Base-by-base conservation (phyloP, 2,113 vertebrate genomes). In the Alethe castanea region DNA sequence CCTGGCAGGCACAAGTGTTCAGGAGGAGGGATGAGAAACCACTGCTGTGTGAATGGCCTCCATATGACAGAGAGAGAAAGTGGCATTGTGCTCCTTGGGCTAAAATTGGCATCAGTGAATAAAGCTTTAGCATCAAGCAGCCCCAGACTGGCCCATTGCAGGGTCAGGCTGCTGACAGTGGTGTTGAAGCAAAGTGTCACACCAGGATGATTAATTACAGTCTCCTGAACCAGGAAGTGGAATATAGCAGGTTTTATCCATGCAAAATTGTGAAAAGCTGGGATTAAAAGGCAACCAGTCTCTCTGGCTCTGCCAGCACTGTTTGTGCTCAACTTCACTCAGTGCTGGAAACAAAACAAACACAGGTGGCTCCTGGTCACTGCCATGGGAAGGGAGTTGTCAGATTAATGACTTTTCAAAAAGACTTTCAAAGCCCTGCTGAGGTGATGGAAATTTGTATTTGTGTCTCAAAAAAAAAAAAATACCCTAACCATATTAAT, bases 291-390 rank as follows among this genome's bases (percentile, higher is more conserved):
- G 9, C 40, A 80, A 72, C 83, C 83, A 26, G 64, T 84, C n/a
- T 81, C 81, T 91, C 88, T 86, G 77, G 88, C 88, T 96, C 60
- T 88, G 66, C 71, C 50, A 64, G 74, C 57, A 28, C 88, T 36
- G 62, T 54, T 19, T 60, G 57, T 64, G 45, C 85, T 81, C 26
- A 2, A 1, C 24, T 70, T 80, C 59, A 29, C 33, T 59, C 26
- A 0, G n/a, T 19, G 50, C 6, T 66, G 67, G 67, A 77, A 92
- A 19, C 1, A 2, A 60, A 81, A 36, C 91, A 92, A 71, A 52
- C 56, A 29, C 0, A 13, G 31, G 40, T 78, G 50, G 31, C 31
- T 92, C 24, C 64, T 86, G 76, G 50, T 91, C 61, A 11, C 50
- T 79, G 61, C 77, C 23, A 11, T 33, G 1, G 1, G n/a, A 62